Evolutionary conservation across 1,140 invertebrate genomes (phyloP).

Genomic region (Eciton burchellii): DNA sequence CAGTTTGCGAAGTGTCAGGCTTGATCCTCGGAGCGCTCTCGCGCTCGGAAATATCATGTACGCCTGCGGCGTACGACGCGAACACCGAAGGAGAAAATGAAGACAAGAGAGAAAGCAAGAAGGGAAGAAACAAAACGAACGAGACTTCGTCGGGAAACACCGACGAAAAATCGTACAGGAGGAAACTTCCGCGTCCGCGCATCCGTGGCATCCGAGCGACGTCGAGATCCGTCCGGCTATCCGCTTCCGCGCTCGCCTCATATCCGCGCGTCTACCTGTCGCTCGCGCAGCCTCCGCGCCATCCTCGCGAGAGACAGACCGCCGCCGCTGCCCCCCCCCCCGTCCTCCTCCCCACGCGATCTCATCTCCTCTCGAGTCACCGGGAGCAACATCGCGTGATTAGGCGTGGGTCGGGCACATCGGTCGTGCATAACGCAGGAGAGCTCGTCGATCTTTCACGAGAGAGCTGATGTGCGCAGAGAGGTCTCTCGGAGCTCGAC

Average conservation of each 20-base stretch:
- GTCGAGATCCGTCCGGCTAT: conserved; percentile 33
- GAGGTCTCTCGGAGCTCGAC: conserved; percentile 28
- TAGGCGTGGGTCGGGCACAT: conserved; percentile 15
- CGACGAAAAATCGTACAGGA: neutral
- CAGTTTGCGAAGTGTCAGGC: conserved; percentile 57
- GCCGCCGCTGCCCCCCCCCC: neutral
- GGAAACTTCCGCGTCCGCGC: conserved; percentile 29
- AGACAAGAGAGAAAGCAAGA: neutral
- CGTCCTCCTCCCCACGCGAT: neutral
- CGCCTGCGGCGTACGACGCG: conserved; percentile 2
- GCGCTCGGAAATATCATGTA: conserved; percentile 42
- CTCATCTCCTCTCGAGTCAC: conserved; percentile 8
- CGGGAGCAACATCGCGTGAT: conserved; percentile 58
- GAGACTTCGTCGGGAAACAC: conserved; percentile 22
- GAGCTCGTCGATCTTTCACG: conserved; percentile 56
- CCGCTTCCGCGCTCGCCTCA: conserved; percentile 1
- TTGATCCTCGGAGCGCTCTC: conserved; percentile 29
- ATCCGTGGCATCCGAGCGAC: conserved; percentile 11
- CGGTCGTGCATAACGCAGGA: conserved; percentile 50
- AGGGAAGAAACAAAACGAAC: neutral
- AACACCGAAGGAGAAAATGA: neutral
- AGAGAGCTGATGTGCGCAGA: neutral
- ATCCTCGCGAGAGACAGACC: neutral
- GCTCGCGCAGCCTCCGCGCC: neutral
- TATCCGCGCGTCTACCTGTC: neutral